These are phyloP conservation scores for Caloenas nicobarica DNA, from an alignment of 2,113 vertebrate species.

Conservation along the genomic window DNA sequence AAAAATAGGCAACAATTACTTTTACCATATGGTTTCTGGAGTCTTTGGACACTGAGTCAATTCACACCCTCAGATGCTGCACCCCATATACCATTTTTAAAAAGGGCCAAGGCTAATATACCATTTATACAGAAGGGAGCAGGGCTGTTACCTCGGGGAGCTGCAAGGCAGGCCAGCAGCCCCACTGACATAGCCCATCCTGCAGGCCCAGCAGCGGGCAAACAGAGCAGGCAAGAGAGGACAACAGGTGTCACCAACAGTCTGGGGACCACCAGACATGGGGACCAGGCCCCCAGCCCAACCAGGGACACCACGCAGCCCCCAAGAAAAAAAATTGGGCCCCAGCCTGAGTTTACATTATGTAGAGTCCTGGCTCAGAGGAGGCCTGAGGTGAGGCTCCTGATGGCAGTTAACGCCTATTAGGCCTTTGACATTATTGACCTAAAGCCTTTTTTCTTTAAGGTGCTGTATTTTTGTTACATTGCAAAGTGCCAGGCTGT, in stretches of 20 bases:
- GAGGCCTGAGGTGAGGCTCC: not conserved
- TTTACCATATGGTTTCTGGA: accelerated
- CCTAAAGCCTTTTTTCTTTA: accelerated
- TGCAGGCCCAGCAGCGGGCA: accelerated
- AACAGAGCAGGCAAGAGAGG: accelerated
- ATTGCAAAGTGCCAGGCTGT: accelerated
- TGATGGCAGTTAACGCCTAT: not conserved
- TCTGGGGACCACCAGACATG: accelerated
- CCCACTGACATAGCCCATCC: accelerated
- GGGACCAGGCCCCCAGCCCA: accelerated
- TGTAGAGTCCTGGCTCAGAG: accelerated
- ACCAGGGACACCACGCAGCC: accelerated
- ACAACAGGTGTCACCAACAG: accelerated
- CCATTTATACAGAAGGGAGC: accelerated
- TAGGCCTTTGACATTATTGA: not conserved
- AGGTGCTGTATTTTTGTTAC: not conserved
- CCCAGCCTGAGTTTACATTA: not conserved
- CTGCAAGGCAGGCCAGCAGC: accelerated
- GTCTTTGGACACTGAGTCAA: accelerated
- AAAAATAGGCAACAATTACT: accelerated
- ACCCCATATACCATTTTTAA: accelerated
- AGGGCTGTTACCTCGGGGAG: accelerated
- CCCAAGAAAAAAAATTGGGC: accelerated
- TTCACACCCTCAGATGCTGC: accelerated
- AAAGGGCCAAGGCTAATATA: accelerated